phyloP scores from a whole-genome alignment of 2,113 vertebrate genomes.

The Microcebus murinus region DNA sequence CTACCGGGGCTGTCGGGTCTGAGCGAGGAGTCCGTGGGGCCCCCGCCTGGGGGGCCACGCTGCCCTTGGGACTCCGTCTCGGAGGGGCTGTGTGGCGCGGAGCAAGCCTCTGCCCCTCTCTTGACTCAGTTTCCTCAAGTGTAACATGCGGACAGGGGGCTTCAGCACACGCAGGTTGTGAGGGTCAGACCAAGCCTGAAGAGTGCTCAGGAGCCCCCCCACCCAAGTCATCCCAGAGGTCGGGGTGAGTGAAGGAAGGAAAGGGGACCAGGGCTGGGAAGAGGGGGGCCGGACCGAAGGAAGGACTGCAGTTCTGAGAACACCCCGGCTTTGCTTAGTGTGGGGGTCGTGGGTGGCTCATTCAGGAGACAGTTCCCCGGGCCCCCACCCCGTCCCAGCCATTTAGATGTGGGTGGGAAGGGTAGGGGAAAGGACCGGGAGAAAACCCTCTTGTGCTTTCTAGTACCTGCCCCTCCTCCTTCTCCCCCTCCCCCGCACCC shows the following conservation, averaged over 20 bases:
- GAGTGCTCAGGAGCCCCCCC: not conserved
- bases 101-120: not conserved
- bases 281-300: not conserved
- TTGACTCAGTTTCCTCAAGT: constrained; percentile 19
- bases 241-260: not conserved
- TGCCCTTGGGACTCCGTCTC: constrained; percentile 75
- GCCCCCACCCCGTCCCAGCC: not conserved
- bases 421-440: not conserved
- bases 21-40: not conserved
- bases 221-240: not conserved
- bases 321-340: not conserved
- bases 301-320: not conserved
- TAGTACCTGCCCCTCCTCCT: not conserved
- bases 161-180: not conserved
- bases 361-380: not conserved
- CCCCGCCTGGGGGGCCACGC: constrained; percentile 18
- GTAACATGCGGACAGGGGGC: not conserved
- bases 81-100: constrained; percentile 47
- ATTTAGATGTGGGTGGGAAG: not conserved
- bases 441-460: not conserved
- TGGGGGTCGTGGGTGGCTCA: not conserved
- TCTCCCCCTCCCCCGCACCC: not conserved
- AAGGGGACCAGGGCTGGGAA: not conserved
- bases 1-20: not conserved
- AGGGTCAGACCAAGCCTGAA: not conserved